Evolutionary conservation across 2,888 invertebrate genomes (phyloP).

Genomic region (Ypsolopha scabrella): DNA sequence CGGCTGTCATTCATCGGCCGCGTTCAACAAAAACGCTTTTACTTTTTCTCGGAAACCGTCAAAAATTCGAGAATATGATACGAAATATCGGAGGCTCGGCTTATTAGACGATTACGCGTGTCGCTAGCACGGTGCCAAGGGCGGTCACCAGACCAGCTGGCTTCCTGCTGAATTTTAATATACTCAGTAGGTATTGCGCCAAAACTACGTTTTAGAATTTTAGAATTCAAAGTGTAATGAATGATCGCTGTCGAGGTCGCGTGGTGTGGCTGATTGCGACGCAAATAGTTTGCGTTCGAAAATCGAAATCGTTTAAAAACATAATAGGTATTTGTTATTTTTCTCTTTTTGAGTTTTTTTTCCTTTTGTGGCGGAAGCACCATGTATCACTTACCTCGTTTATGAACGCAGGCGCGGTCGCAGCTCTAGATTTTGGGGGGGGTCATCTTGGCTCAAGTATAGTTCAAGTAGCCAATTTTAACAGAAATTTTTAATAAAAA

Average conservation of each 20-base stretch:
- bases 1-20: neutral
- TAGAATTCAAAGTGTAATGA: conserved; percentile 13
- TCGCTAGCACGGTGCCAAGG: conserved; percentile 37
- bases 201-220: conserved; percentile 30
- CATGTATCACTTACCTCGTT: conserved; percentile 11
- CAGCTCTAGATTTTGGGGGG: too few species aligned
- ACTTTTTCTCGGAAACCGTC: conserved; percentile 27
- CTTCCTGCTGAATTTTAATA: conserved; percentile 54
- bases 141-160: conserved; percentile 47
- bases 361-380: neutral
- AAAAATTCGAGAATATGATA: neutral
- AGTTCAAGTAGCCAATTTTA: too few species aligned
- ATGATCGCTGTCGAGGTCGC: conserved; percentile 45
- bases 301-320: neutral
- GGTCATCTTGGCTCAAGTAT: too few species aligned
- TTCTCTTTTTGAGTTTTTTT: too few species aligned
- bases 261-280: conserved; percentile 4
- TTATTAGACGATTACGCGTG: conserved; percentile 12
- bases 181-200: conserved; percentile 12
- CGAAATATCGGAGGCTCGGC: neutral
- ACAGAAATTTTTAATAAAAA: too few species aligned
- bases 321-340: too few species aligned
- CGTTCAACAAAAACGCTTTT: conserved; percentile 25
- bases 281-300: too few species aligned
- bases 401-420: too few species aligned